Evolutionary conservation across 2,888 invertebrate species (phyloP).

Genomic region (Thymelicus lineola): DNA sequence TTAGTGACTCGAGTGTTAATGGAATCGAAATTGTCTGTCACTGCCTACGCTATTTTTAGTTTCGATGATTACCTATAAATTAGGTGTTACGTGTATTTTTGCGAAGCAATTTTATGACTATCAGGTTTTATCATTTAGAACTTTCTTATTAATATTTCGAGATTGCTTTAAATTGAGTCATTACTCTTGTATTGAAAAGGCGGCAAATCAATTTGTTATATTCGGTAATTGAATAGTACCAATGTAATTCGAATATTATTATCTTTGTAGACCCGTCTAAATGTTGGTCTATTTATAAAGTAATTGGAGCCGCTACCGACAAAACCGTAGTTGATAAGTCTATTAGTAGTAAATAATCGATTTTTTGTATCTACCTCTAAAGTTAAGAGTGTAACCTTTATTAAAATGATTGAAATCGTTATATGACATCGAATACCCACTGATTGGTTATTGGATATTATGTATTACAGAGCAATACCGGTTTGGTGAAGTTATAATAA

Average conservation of each 20-base stretch:
- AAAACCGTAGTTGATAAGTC: not conserved
- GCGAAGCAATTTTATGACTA: too few species aligned
- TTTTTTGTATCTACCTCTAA: not conserved
- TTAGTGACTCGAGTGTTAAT: conserved; percentile 10
- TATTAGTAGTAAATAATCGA: not conserved
- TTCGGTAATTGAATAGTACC: too few species aligned
- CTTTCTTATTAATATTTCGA: not conserved
- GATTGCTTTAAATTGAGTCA: not conserved
- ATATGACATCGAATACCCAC: not conserved
- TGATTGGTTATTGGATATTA: not conserved
- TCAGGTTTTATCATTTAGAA: not conserved
- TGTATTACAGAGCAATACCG: not conserved
- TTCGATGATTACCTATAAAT: too few species aligned
- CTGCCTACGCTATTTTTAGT: conserved; percentile 12
- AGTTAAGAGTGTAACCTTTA: not conserved
- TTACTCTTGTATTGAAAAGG: not conserved
- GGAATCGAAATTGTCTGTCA: conserved; percentile 23
- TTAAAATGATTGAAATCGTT: not conserved
- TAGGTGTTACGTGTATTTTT: too few species aligned
- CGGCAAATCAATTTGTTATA: not conserved
- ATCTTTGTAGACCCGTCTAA: too few species aligned
- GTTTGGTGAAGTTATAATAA: not conserved
- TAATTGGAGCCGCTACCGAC: not conserved
- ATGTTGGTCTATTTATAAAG: not conserved
- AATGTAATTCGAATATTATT: too few species aligned